Conservation (phyloP, 2,888 invertebrate genomes). For the Scrobipalpa atriplicella region DNA sequence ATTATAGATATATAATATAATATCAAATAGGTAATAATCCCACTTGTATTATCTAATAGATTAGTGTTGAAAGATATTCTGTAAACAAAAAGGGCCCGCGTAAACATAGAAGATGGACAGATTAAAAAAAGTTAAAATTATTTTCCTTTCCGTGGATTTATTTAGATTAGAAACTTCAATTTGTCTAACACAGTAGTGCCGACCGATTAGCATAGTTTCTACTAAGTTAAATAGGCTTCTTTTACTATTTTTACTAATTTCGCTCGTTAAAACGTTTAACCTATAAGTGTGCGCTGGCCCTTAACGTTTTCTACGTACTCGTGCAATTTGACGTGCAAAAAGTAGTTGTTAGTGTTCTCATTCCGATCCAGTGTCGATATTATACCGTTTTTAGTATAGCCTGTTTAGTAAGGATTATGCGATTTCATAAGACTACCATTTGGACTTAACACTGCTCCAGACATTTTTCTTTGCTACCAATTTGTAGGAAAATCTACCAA, state of each 20-base stretch:
- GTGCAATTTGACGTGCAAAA: neutral
- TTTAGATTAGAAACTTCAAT: too few relatives aligned
- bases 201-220: too few relatives aligned
- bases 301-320: neutral
- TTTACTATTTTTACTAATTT: too few relatives aligned
- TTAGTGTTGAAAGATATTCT: neutral
- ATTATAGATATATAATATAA: constrained; percentile 2
- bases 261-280: neutral
- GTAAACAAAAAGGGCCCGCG: neutral
- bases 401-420: neutral
- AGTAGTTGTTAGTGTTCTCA: neutral
- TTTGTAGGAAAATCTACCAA: neutral
- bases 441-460: neutral
- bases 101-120: neutral
- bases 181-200: too few relatives aligned
- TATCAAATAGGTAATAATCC: neutral
- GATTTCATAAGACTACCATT: neutral
- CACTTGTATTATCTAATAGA: neutral
- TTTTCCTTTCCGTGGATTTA: neutral
- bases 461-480: neutral
- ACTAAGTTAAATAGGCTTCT: too few relatives aligned
- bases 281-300: neutral
- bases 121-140: neutral
- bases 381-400: neutral
- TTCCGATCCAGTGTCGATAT: constrained; percentile 11